Evolutionary conservation across 2,888 invertebrate genomes (phyloP), one percentile per base, ranked within the genome.

Genomic region (Nomada fucata): DNA sequence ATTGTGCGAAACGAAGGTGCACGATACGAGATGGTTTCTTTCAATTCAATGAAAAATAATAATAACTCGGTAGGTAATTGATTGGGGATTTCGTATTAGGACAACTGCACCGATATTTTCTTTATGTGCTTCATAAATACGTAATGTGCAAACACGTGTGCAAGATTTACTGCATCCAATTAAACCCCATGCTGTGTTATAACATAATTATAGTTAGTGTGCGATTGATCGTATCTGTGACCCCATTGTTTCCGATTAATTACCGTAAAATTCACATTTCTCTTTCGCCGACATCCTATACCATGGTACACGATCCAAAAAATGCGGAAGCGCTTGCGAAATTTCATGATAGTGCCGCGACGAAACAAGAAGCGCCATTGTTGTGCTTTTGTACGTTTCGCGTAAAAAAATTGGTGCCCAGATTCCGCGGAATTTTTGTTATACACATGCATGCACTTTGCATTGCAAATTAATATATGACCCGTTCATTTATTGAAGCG

Each of bases 321-420:
- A 90, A 90, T 89, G 90, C 88, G 88, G 89, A 90, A 89, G 61
- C 69, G 75, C 65, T 87, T 79, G 76, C 79, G 64, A 87, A 89
- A 87, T 85, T 84, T 77, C 85, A 83, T 86, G 83, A 86, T 77
- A 82, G 72, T 69, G 68, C 18, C 42, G 36, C 29, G 67, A 65
- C 61, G 69, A 77, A 83, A 85, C 86, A 86, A 60, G 79, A 84
- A 83, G 85, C 85, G 85, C 85, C 82, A 69, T 73, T 75, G 76
- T 76, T 59, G 79, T 82, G 64, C 76, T 73, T 87, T 77, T 42
- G 44, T 47, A 18, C 23, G 23, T 57, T 73, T 60, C 36, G 29
- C 15, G 42, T 4, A 47, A 36, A 61, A 61, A 67, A 71, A 42
- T 23, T 23, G n/a, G 18, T 26, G 42, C 36, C 10, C n/a, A 13